These are phyloP conservation scores for Meteorus colon DNA, from an alignment of 2,888 invertebrate species.

Conservation along the genomic window DNA sequence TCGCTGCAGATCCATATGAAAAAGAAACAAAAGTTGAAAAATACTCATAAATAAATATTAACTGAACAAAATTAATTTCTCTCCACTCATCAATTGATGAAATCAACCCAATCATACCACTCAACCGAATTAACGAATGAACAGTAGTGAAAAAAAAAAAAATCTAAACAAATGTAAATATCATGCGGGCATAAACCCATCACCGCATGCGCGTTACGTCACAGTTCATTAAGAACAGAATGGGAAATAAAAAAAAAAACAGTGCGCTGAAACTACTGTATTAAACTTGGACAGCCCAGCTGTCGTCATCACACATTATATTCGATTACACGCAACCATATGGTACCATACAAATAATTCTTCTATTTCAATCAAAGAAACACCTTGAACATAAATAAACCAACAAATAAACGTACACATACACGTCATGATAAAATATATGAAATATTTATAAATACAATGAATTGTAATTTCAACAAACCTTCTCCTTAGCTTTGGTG, in stretches of 20 bases:
- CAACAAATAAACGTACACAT: neutral
- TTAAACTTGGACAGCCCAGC: constrained; percentile 43
- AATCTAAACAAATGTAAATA: constrained; percentile 14
- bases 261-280: constrained; percentile 26
- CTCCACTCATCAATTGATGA: neutral
- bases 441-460: too few relatives aligned
- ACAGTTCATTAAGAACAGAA: constrained; percentile 22
- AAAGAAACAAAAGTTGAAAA: neutral
- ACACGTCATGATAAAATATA: too few relatives aligned
- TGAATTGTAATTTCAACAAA: constrained; percentile 66
- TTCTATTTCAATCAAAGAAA: neutral
- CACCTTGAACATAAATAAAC: neutral
- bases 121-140: neutral
- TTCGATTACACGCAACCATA: constrained; percentile 48
- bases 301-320: constrained; percentile 46
- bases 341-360: constrained; percentile 39
- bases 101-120: neutral
- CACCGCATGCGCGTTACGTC: constrained; percentile 46
- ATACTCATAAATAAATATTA: neutral
- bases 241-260: neutral
- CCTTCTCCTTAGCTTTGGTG: constrained; percentile 81
- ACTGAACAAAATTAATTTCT: neutral
- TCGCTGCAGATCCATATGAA: constrained; percentile 75
- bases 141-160: neutral
- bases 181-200: constrained; percentile 26